Conservation (phyloP, 2,888 invertebrate species). For the Spodoptera exigua region DNA sequence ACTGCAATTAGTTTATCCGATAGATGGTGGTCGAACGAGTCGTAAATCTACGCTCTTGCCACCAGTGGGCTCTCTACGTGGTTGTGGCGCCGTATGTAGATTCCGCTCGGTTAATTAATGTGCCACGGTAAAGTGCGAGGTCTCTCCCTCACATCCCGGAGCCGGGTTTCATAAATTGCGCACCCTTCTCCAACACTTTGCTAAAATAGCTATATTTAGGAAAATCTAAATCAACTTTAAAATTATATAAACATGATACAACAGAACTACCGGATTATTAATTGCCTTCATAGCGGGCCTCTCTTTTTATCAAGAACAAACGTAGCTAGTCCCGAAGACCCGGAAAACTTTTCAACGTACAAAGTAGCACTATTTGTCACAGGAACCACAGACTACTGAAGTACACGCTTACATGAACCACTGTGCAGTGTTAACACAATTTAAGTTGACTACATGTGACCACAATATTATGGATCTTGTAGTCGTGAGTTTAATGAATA, state of each 20-base stretch:
- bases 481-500: conserved; percentile 22
- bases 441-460: conserved; percentile 59
- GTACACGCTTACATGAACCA: conserved; percentile 60
- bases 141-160: conserved; percentile 78
- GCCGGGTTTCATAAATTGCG: conserved; percentile 84
- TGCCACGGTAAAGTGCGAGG: conserved; percentile 85
- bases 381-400: conserved; percentile 59
- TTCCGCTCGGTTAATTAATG: conserved; percentile 87
- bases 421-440: conserved; percentile 61
- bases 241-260: conserved; percentile 52
- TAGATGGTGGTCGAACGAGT: conserved; percentile 87
- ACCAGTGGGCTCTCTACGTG: conserved; percentile 83
- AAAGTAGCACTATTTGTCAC: conserved; percentile 65
- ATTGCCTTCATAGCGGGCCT: too few relatives aligned
- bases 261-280: too few relatives aligned
- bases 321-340: conserved; percentile 47
- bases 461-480: conserved; percentile 52
- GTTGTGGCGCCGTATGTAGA: conserved; percentile 86
- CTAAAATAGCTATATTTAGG: conserved; percentile 78
- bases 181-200: conserved; percentile 80
- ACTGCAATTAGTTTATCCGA: conserved; percentile 88
- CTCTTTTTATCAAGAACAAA: too few relatives aligned
- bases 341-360: conserved; percentile 60
- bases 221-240: conserved; percentile 78
- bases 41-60: conserved; percentile 87